A percentile compares a stretch with the other conserved stretches of the same genome.
These are phyloP conservation scores for Pristionchus exspectatus DNA, from an alignment of 2,888 invertebrate genomes.

Conservation along the genomic window DNA sequence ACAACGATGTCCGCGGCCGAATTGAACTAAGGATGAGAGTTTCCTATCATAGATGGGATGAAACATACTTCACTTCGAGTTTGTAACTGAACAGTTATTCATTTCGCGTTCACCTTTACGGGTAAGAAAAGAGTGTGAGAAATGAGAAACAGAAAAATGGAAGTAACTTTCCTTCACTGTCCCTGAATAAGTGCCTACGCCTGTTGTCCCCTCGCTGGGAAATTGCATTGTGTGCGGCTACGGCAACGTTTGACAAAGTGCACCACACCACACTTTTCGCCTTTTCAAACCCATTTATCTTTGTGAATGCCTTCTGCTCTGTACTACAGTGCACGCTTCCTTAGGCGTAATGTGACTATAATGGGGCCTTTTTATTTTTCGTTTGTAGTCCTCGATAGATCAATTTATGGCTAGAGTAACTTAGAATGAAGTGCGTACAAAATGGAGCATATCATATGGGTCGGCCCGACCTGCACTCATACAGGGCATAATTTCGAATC, in stretches of 20 bases:
- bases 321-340: background rate
- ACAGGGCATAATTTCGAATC: too few relatives aligned
- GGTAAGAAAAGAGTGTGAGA: background rate
- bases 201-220: background rate
- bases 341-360: background rate
- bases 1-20: too few relatives aligned
- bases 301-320: background rate
- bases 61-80: too few relatives aligned
- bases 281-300: constrained; percentile 3
- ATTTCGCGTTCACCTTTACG: too few relatives aligned
- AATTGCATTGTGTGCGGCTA: background rate
- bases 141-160: background rate
- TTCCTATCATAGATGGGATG: too few relatives aligned
- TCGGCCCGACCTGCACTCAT: background rate
- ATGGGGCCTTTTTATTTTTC: background rate
- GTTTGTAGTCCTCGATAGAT: background rate
- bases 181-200: background rate
- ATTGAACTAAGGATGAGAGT: too few relatives aligned
- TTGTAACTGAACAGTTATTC: too few relatives aligned
- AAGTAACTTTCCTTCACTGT: too few relatives aligned
- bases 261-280: background rate
- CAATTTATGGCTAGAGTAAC: background rate
- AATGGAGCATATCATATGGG: background rate
- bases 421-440: too few relatives aligned
- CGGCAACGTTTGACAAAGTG: background rate